Evolutionary conservation across 2,888 invertebrate species (phyloP), one percentile per base, ranked within the genome.

Genomic region (Lacanobia wlatinum): DNA sequence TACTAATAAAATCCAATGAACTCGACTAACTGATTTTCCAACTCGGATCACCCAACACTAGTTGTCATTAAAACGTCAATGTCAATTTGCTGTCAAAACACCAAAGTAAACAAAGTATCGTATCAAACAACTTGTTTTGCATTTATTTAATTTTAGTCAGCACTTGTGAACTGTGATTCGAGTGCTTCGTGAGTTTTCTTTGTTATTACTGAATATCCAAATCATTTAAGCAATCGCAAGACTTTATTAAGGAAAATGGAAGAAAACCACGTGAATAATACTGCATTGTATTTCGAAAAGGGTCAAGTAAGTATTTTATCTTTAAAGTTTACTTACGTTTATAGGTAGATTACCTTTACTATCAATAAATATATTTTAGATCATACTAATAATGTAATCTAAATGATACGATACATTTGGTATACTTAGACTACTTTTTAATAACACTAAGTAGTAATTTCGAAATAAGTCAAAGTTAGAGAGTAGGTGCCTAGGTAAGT

Each of bases 221-320:
- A 18, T n/a, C n/a, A n/a, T n/a, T n/a, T n/a, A 16, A 55, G n/a
- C 14, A 28, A 43, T n/a, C 38, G 40, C 18, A 46, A 52, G 8
- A 14, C 9, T 40, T 18, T 62, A 9, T 23, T 21, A 34, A 58
- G 6, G 1, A 77, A 83, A 68, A 95, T 94, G 94, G 94, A 93
- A 81, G 92, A 92, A 77, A 87, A 85, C 67, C 92, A 93, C 68
- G 89, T 94, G 7, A 94, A 95, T 84, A 92, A 90, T 74, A 93
- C 93, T 72, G 94, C 93, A 8, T 84, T 95, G 78, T 87, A 88
- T 79, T 95, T 93, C 86, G 91, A 93, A 87, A 92, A 93, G 77
- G 90, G 91, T 82, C 88, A 90, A 73, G 95, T 95, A 89, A 93
- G 95, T 93, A 52, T 48, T 73, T 62, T 52, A 58, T 62, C 18